These are phyloP conservation scores for Andrena dorsata DNA, from an alignment of 2,888 invertebrate genomes.

Conservation along the genomic window DNA sequence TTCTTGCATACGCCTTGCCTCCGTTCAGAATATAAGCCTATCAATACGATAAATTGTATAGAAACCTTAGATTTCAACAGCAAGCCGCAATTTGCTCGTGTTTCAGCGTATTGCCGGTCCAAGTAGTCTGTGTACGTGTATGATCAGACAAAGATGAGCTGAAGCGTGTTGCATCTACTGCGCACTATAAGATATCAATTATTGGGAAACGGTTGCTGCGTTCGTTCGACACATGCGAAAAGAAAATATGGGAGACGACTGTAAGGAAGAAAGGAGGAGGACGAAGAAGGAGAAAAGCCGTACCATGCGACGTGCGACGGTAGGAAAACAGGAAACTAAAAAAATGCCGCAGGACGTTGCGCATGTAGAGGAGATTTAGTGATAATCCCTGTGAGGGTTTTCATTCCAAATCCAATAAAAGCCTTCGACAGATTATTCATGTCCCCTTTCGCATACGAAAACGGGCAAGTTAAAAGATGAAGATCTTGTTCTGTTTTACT, in stretches of 20 bases:
- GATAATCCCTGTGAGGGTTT: conserved; percentile 64
- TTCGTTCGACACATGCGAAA: conserved; percentile 13
- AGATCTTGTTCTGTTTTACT: conserved; percentile 27
- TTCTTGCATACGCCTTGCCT: too few species aligned
- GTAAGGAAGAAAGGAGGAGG: background rate
- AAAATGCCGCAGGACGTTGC: conserved; percentile 72
- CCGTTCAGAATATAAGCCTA: background rate
- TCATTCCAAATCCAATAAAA: conserved; percentile 68
- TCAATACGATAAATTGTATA: background rate
- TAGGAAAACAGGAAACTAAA: conserved; percentile 73
- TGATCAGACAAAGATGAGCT: background rate
- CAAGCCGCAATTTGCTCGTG: background rate
- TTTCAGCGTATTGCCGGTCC: background rate
- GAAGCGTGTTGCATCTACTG: background rate
- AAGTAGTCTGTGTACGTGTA: background rate
- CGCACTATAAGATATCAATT: background rate
- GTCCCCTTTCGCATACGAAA: conserved; percentile 49
- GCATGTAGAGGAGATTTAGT: conserved; percentile 77
- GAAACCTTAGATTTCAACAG: background rate
- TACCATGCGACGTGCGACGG: conserved; percentile 42
- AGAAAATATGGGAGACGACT: conserved; percentile 1
- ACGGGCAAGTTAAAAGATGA: conserved; percentile 22
- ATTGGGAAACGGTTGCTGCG: conserved; percentile 39
- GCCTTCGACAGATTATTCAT: conserved; percentile 68
- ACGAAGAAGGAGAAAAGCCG: conserved; percentile 15